phyloP scores from a whole-genome alignment of 1,140 invertebrate species.

The Drosophila nebulosa region DNA sequence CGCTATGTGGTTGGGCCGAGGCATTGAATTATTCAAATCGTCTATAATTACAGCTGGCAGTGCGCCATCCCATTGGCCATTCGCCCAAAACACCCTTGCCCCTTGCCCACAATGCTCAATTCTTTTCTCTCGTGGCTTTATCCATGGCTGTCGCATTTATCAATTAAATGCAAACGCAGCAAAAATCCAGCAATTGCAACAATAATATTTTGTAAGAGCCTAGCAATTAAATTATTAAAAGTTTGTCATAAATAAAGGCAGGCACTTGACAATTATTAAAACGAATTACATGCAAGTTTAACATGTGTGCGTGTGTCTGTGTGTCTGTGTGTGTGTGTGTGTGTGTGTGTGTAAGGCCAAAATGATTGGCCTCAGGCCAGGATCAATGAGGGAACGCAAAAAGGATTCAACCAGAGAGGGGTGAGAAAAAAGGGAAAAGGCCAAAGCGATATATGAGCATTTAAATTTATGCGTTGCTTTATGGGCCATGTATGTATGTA shows the following conservation, averaged over 20 bases:
- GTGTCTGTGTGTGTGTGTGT: not conserved
- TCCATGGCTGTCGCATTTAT: slow-evolving; percentile 56
- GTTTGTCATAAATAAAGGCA: slow-evolving; percentile 73
- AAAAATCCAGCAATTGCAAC: slow-evolving; percentile 67
- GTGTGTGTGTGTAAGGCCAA: not conserved
- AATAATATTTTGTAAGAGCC: slow-evolving; percentile 34
- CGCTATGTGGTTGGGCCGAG: slow-evolving; percentile 36
- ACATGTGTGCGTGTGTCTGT: not conserved
- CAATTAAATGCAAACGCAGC: slow-evolving; percentile 71
- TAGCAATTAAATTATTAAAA: slow-evolving; percentile 75
- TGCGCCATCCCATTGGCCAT: slow-evolving; percentile 5
- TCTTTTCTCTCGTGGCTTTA: not conserved
- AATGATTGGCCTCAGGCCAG: slow-evolving; percentile 20
- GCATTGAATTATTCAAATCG: slow-evolving; percentile 77
- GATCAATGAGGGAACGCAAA: slow-evolving; percentile 7
- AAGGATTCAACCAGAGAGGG: not conserved
- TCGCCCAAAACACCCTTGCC: not conserved
- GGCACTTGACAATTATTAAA: slow-evolving; percentile 74
- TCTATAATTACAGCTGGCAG: slow-evolving; percentile 70
- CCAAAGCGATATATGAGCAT: slow-evolving; percentile 55
- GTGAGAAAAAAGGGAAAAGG: not conserved
- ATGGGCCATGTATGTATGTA: slow-evolving; percentile 16
- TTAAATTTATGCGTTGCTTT: slow-evolving; percentile 69
- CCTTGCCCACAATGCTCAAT: not conserved
- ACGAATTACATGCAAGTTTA: slow-evolving; percentile 59